These are phyloP conservation scores for Tortrix viridana DNA, from an alignment of 2,888 invertebrate species.

Conservation along the genomic window DNA sequence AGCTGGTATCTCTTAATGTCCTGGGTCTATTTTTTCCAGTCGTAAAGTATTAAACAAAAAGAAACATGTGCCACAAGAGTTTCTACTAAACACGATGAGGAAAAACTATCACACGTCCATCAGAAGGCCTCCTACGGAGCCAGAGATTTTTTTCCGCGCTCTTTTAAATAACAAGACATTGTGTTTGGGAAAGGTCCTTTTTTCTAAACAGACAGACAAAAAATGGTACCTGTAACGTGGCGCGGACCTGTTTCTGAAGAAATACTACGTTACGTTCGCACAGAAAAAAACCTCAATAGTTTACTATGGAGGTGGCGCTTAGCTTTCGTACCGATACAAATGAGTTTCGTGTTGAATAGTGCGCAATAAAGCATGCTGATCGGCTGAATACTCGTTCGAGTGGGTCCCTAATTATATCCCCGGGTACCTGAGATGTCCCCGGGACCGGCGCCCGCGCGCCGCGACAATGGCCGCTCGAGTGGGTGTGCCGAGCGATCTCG, in stretches of 20 bases:
- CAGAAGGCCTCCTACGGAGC: slow-evolving; percentile 35
- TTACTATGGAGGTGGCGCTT: slow-evolving; percentile 68
- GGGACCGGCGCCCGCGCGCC: slow-evolving; percentile 40
- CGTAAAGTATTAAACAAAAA: not conserved
- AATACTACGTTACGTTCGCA: slow-evolving; percentile 70
- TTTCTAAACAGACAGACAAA: slow-evolving; percentile 43
- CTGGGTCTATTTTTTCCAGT: not conserved
- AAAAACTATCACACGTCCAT: slow-evolving; percentile 28
- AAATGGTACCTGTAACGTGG: slow-evolving; percentile 65
- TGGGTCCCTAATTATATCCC: slow-evolving; percentile 51
- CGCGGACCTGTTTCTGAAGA: slow-evolving; percentile 58
- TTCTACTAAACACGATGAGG: slow-evolving; percentile 10
- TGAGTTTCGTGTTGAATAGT: slow-evolving; percentile 52
- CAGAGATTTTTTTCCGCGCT: slow-evolving; percentile 14
- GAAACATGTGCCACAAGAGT: not conserved
- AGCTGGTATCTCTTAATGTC: too few relatives aligned
- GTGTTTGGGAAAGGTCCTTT: slow-evolving; percentile 66
- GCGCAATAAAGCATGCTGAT: slow-evolving; percentile 50
- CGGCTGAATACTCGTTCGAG: slow-evolving; percentile 58
- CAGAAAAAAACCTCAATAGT: slow-evolving; percentile 64
- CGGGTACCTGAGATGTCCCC: slow-evolving; percentile 53
- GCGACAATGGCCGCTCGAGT: slow-evolving; percentile 39
- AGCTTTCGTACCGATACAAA: slow-evolving; percentile 57
- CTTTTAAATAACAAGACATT: slow-evolving; percentile 42
- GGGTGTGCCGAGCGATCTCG: slow-evolving; percentile 37